Base-by-base conservation (phyloP, 1,140 invertebrate genomes). In the Drosophila tropicalis region DNA sequence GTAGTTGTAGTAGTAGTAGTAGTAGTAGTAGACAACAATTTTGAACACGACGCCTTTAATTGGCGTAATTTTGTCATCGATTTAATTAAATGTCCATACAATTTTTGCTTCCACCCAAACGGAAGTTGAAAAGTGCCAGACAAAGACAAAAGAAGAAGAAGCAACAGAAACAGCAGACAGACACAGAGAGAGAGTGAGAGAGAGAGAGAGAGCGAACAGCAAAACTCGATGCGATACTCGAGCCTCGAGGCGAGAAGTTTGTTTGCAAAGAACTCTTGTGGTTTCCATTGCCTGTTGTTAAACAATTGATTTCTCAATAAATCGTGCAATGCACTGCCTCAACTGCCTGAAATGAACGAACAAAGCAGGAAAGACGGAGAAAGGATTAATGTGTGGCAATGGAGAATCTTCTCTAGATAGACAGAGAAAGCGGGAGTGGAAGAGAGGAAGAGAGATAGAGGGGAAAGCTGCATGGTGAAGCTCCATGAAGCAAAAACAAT, bases 221-320 rank as follows among this genome's bases (percentile, higher is more conserved):
- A 47, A 6, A 47, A 47, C 44, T 47, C 44, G 7, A 65, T 17
- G 25, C 72, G 67, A 34, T 62, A 70, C 36, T 72, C 60, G 67
- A 69, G 80, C 72, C 80, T 87, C 83, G 84, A 87, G 83, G 83
- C 83, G 80, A 87, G 84, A 87, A 87, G 84, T 89, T 89, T 87
- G 83, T 87, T 87, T 87, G 84, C 83, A 89, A 87, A 87, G 79
- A 87, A 87, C 83, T 87, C 84, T 87, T 87, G 83, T 89, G 83
- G 83, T 89, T 87, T 87, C 82, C 83, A 87, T 87, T 89, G 83
- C 83, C 84, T 86, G 82, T 86, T 87, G 83, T 87, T 87, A 89
- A 87, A 87, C 83, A 87, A 87, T 87, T 87, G 83, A 87, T 89
- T 87, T 87, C 83, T 86, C 84, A 87, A 87, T 87, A 87, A 87